A percentile compares a stretch with the other conserved stretches of the same genome.
These are phyloP conservation scores for Trichogramma pretiosum DNA, from an alignment of 1,140 invertebrate species.

Conservation along the genomic window DNA sequence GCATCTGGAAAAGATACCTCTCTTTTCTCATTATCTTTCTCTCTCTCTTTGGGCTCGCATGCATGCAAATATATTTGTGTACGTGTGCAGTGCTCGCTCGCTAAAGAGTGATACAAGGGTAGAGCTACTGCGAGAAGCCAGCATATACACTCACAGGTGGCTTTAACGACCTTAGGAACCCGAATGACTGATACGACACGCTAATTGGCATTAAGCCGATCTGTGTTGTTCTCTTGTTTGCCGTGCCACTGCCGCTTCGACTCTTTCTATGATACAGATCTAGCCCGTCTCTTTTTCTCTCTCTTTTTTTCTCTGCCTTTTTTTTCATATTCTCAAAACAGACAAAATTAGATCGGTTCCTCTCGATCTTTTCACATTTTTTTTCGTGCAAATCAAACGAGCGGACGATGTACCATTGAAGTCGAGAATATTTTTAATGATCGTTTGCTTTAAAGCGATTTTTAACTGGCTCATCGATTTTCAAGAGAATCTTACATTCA, in stretches of 20 bases:
- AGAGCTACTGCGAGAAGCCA: no score
- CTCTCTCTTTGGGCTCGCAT: not conserved
- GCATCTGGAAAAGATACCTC: not conserved
- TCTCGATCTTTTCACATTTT: not conserved
- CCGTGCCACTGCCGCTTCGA: no score
- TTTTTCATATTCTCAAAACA: not conserved
- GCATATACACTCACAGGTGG: not conserved
- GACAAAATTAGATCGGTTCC: no score
- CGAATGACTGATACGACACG: slow-evolving; percentile 15
- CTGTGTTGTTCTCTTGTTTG: no score
- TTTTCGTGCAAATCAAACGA: not conserved
- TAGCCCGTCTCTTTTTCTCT: not conserved
- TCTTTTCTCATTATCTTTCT: not conserved
- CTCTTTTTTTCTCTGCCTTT: not conserved
- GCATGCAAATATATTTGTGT: not conserved
- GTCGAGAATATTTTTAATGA: no score
- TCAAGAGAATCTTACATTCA: no score
- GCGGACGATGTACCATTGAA: no score
- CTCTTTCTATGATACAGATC: not conserved
- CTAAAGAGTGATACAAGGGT: no score
- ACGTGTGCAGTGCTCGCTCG: no score
- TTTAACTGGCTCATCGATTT: no score
- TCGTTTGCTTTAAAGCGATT: no score
- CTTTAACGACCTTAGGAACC: slow-evolving; percentile 13
- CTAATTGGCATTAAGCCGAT: slow-evolving; percentile 20